Base-by-base conservation (phyloP, 37 sponge, comb jelly and placozoan genomes). In the Eunapius fragilis region DNA sequence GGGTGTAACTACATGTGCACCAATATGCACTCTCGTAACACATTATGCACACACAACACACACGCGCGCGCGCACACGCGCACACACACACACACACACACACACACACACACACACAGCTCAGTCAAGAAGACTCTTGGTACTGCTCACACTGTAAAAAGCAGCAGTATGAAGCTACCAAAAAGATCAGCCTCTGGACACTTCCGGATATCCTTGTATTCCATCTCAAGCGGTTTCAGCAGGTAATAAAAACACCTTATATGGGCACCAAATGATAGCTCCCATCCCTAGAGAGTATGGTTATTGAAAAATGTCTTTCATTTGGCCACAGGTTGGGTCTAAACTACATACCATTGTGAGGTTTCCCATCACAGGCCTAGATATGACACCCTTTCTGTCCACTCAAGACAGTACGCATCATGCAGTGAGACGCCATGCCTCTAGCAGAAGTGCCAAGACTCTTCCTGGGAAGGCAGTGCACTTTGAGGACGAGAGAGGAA, bases 191-290 rank as follows among this genome's bases (percentile, higher is more conserved):
- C 68, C 89, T 97, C 35, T 91, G 90, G 84, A 93, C 89, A 25
- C 79, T 96, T 14, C 98, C 98, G 25, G 94, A 96, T 31, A 89
- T 96, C 25, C 84, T 97, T 69, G 85, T 97, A 9, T 68, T 97
- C 22, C 97, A 96, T 67, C 74, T 97, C 34, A 97, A 97, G 90
- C 90, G 98, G 77, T 97, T 97, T 69, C 80, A 91, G 73, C 98
- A 97, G 85, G 98, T 96, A 50, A 10, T 82, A 34, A 27, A 24
- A 10, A 74, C n/a, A 2, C 28, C 47, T 80, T 25, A 28, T 67
- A 5, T 70, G 27, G 25, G 73, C 73, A 72, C 22, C 58, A 58
- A 11, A 58, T 58, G 17, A 11, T 2, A 58, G 22, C 58, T 17
- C 58, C 58, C 58, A 58, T 58, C 3, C 25, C 13, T 11, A 69